Evolutionary conservation across 2,113 vertebrate species (phyloP), one percentile per base, ranked within the genome.

Genomic region (Ciconia stormi): DNA sequence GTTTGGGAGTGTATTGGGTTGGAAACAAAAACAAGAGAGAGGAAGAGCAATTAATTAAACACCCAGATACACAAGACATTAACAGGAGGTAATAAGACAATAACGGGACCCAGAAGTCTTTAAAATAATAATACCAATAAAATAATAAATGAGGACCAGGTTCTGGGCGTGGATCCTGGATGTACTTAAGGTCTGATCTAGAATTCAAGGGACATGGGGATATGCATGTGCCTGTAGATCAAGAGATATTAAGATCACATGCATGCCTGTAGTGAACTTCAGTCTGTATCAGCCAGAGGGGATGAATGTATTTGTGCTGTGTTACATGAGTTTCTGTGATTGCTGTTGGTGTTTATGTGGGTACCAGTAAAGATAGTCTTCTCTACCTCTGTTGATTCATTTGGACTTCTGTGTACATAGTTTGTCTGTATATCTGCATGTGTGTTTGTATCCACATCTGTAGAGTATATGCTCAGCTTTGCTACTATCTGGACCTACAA

Each of bases 371-470:
- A 65, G n/a, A 72, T 12, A 47, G 32, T 5, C 4, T 22, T 69
- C 18, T 19, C 38, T 49, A 11, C 7, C 36, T 38, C 11, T 32
- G 13, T 29, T 19, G 4, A 6, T 30, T 32, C 62, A 6, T 66
- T 85, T 59, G 18, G 8, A 5, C 19, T 42, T 17, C 27, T 38
- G 10, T 32, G 8, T 34, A 2, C 25, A 14, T 20, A 13, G 26
- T 10, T 49, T 44, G 6, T 46, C 2, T 30, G 19, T 53, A 8
- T 23, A 11, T 58, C 2, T 30, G 2, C 2, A 0, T 15, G 7
- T 42, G 26, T 63, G 29, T 56, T 44, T 89, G 18, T 36, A 27
- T 42, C 15, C 13, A 1, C 30, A 29, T 7, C 20, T 56, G 20
- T 16, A 47, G 20, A 81, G 46, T 34, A 6, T 16, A 4, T 34